These are phyloP conservation scores for Pocota personata DNA, from an alignment of 2,888 invertebrate genomes.

Conservation along the genomic window DNA sequence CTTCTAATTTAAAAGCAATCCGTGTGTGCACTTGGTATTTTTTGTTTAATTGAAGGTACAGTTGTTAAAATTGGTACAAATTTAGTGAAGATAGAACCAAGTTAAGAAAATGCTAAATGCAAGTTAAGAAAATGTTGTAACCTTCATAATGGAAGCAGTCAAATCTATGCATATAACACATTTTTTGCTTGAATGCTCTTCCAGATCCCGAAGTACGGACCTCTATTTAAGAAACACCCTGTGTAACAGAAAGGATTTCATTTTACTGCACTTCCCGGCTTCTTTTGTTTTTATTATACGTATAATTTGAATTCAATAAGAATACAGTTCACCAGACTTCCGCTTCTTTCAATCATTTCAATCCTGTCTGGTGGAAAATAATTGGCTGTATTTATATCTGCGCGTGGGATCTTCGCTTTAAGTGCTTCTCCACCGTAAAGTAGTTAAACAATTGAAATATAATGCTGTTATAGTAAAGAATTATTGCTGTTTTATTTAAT, in stretches of 20 bases:
- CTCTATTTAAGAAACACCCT: no score
- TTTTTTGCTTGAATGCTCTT: no score
- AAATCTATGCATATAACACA: no score
- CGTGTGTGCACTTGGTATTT: no score
- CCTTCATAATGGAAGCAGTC: no score
- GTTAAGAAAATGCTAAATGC: no score
- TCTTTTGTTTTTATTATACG: neutral
- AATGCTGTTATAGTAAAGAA: neutral
- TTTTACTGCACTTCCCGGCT: neutral
- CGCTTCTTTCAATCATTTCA: neutral
- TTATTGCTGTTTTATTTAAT: constrained; percentile 12
- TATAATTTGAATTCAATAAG: neutral
- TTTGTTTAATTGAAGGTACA: no score
- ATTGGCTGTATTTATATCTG: neutral
- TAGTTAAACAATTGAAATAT: neutral
- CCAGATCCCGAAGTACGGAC: no score
- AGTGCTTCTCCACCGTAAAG: neutral
- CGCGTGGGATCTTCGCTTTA: neutral
- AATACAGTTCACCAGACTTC: neutral
- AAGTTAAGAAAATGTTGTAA: no score
- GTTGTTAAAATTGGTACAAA: no score
- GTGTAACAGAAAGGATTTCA: neutral
- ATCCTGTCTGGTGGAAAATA: neutral
- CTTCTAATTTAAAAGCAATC: no score
- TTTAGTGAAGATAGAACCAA: no score